Evolutionary conservation across 1,140 invertebrate species (phyloP), one percentile per base, ranked within the genome.

Genomic region (Maniola jurtina): DNA sequence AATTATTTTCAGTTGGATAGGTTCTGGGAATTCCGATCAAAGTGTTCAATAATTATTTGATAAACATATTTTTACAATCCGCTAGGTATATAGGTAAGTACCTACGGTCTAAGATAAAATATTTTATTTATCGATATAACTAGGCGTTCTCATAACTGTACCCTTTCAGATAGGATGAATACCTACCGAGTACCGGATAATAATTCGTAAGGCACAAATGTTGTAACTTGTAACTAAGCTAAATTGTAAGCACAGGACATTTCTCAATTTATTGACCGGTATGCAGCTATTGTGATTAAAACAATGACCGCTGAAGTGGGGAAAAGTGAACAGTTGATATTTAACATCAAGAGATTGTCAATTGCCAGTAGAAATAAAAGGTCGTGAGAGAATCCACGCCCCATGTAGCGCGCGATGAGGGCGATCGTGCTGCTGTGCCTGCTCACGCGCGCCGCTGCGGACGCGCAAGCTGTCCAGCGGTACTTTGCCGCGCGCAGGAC

Each of bases 281-380:
- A 34, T 62, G 16, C 40, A 59, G n/a, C 72, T 68, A 83, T 86
- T 88, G 83, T 88, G 66, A 65, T 36, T 54, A 66, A 77, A 81
- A 86, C 84, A 87, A 87, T 84, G 67, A 71, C 67, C 16, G 45
- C 36, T 52, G 42, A 52, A 60, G 70, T 63, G 55, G 70, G 72
- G 72, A 72, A n/a, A 76, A 75, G 74, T 80, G 83, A 81, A 80
- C 79, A 83, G 70, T 73, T 72, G 69, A 83, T 86, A 84, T 80
- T 25, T 25, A 89, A 80, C 79, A 83, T 57, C 48, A 70, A 78
- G 75, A 76, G 64, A 67, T 66, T 73, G 69, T 63, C 58, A 50
- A 70, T 70, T 81, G 79, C 64, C 80, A 87, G 81, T 86, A 70
- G 66, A 66, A 35, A 60, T 54, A 63, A 61, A 61, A 57, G 36